Conservation (phyloP, 2,888 invertebrate species). For the Cerastis rubricosa region DNA sequence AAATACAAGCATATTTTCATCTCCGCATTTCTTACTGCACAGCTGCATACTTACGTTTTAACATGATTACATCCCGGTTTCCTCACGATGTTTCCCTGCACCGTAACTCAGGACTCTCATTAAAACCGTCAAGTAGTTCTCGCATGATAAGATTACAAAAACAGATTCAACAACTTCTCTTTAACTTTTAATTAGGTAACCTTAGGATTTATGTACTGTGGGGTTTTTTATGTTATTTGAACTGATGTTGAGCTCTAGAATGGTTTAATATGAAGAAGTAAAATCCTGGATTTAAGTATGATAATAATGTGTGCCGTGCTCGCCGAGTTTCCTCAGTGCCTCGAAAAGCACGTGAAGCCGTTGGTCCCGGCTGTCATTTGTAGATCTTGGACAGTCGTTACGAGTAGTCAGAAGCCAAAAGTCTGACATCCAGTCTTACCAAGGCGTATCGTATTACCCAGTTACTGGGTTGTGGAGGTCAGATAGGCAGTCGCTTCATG, state of each 20-base stretch:
- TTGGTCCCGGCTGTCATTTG: no score
- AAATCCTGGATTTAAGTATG: no score
- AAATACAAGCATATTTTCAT: not conserved
- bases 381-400: no score
- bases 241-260: not conserved
- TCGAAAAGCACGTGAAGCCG: no score
- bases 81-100: not conserved
- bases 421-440: no score
- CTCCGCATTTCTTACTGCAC: not conserved
- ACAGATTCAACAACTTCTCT: conserved; percentile 29
- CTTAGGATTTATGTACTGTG: not conserved
- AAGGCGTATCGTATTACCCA: no score
- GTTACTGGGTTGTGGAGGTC: no score
- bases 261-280: no score
- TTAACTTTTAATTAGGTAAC: conserved; percentile 38
- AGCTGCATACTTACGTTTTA: not conserved
- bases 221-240: not conserved
- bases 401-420: no score
- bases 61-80: not conserved
- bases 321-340: no score
- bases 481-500: no score
- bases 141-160: conserved; percentile 34
- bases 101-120: conserved; percentile 24
- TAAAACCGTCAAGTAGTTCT: conserved; percentile 32
- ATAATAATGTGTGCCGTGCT: no score